phyloP scores from a whole-genome alignment of 1,140 invertebrate genomes.

The Lycorma delicatula region DNA sequence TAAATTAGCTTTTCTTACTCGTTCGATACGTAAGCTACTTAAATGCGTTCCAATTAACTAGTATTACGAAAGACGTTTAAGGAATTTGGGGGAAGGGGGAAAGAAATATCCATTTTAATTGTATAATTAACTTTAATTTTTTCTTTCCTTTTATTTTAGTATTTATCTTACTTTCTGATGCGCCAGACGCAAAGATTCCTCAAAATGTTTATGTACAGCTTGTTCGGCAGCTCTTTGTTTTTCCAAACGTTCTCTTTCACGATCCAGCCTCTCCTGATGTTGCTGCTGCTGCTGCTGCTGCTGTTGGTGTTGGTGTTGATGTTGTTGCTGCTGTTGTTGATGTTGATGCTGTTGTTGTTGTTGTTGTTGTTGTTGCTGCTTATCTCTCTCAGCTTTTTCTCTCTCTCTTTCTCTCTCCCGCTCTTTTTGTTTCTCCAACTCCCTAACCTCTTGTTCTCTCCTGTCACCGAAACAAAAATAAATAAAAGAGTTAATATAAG shows the following conservation, averaged over 20 bases:
- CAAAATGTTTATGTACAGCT: constrained; percentile 83
- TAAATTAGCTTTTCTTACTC: no score
- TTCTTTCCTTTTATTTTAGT: no score
- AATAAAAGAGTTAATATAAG: not conserved
- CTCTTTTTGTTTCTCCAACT: constrained; percentile 42
- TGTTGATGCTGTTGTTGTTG: constrained; percentile 41
- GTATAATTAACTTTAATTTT: no score
- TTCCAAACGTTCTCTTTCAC: constrained; percentile 51
- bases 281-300: constrained; percentile 37
- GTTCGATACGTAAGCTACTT: no score
- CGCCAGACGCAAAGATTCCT: constrained; percentile 71
- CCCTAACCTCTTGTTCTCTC: constrained; percentile 36
- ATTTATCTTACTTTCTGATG: constrained; percentile 70
- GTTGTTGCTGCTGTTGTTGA: constrained; percentile 38
- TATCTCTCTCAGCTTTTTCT: constrained; percentile 42
- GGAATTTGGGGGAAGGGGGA: no score
- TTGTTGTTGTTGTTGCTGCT: constrained; percentile 40
- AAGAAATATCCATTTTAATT: no score
- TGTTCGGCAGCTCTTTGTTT: constrained; percentile 56
- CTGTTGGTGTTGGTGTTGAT: constrained; percentile 40
- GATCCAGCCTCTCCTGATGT: constrained; percentile 44
- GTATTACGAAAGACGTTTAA: no score
- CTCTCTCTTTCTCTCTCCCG: constrained; percentile 39
- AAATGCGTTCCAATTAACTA: no score
- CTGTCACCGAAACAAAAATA: constrained; percentile 36